phyloP scores from a whole-genome alignment of 2,888 invertebrate species.

The Rhogogaster chlorosoma region DNA sequence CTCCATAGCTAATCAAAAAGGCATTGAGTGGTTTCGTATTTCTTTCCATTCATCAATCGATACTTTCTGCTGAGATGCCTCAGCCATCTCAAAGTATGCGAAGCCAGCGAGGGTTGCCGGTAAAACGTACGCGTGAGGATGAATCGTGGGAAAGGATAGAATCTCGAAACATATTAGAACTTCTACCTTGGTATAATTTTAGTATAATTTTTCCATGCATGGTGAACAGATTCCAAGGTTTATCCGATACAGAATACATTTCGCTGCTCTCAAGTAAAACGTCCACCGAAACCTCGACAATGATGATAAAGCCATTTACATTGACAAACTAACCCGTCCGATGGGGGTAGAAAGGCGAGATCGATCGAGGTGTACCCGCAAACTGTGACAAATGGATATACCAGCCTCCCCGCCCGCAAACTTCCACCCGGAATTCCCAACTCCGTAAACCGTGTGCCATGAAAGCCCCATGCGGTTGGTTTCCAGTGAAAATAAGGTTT shows the following conservation, averaged over 20 bases:
- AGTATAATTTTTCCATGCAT: neutral
- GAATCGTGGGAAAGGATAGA: neutral
- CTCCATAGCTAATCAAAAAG: neutral
- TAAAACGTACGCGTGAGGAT: neutral
- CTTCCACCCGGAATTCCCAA: constrained; percentile 26
- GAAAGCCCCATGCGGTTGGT: constrained; percentile 25
- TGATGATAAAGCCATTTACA: constrained; percentile 45
- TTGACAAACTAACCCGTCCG: constrained; percentile 24
- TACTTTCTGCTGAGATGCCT: neutral
- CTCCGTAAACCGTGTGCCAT: constrained; percentile 31
- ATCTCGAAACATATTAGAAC: neutral
- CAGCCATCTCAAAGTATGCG: neutral
- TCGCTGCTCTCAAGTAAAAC: constrained; percentile 2
- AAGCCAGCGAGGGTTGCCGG: neutral
- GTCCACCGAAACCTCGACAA: constrained; percentile 18
- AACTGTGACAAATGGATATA: constrained; percentile 47
- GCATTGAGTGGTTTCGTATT: neutral
- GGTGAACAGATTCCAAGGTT: neutral
- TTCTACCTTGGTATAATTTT: neutral
- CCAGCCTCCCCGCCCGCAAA: constrained; percentile 23
- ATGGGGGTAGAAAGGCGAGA: constrained; percentile 33
- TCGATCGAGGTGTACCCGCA: constrained; percentile 44
- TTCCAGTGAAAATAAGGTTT: constrained; percentile 10
- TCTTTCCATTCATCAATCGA: neutral
- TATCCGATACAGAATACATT: neutral